These are phyloP conservation scores for Phymorhynchus buccinoides DNA, from an alignment of 1,140 invertebrate species.

Conservation along the genomic window DNA sequence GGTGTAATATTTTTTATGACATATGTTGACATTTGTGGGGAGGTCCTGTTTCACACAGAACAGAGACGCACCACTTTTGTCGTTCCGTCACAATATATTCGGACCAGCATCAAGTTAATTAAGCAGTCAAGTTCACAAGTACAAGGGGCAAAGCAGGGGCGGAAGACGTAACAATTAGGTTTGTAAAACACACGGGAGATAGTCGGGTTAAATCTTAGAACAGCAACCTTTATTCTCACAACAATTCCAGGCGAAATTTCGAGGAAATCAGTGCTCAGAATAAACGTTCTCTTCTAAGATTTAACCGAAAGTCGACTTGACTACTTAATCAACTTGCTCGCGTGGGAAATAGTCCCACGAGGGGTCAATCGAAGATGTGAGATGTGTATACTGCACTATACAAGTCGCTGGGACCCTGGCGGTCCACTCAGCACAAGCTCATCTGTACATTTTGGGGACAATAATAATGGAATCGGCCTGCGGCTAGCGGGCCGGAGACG, in stretches of 20 bases:
- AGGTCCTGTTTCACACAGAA: conserved; percentile 19
- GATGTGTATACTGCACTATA: conserved; percentile 21
- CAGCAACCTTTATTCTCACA: no score
- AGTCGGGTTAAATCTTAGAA: no score
- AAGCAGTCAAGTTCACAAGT: conserved; percentile 15
- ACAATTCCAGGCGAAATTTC: no score
- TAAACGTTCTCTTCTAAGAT: no score
- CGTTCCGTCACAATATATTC: conserved; percentile 40
- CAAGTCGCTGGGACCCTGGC: background rate
- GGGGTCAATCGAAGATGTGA: conserved; percentile 31
- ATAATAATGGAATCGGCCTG: conserved; percentile 12
- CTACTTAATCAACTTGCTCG: conserved; percentile 28
- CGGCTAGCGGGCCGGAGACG: background rate
- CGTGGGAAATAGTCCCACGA: conserved; percentile 40
- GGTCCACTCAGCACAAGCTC: conserved; percentile 1
- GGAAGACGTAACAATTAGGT: background rate
- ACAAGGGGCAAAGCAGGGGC: conserved; percentile 1
- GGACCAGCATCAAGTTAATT: conserved; percentile 32
- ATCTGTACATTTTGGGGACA: conserved; percentile 37
- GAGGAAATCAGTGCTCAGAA: no score
- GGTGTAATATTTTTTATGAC: background rate
- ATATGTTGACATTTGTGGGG: conserved; percentile 16
- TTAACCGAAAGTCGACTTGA: conserved; percentile 8
- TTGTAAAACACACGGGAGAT: background rate
- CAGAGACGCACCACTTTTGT: conserved; percentile 30